Conservation (phyloP, 2,888 invertebrate species). For the Pheosia tremula region DNA sequence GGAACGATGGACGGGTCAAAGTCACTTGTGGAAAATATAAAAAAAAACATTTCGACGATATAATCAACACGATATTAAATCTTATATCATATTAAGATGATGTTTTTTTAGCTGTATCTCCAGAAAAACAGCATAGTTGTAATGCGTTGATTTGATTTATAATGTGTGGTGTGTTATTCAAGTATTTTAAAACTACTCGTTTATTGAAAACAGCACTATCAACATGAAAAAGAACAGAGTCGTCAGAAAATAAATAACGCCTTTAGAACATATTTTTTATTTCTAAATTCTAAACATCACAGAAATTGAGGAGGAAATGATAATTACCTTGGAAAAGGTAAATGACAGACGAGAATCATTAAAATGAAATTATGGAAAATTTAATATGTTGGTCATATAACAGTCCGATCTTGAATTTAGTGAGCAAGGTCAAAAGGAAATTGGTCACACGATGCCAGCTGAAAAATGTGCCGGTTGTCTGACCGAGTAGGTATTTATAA, state of each 20-base stretch:
- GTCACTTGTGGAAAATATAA: conserved; percentile 55
- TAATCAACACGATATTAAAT: conserved; percentile 48
- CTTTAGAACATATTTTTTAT: not conserved
- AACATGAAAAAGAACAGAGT: not conserved
- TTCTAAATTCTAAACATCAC: conserved; percentile 1
- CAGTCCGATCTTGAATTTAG: conserved; percentile 61
- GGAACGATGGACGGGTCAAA: conserved; percentile 73
- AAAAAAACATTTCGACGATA: conserved; percentile 45
- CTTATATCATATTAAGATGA: conserved; percentile 54
- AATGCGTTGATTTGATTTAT: not conserved
- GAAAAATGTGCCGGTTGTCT: conserved; percentile 63
- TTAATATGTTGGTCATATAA: conserved; percentile 47
- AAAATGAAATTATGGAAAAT: conserved; percentile 33
- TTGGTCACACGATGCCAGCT: conserved; percentile 62
- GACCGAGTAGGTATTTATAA: conserved; percentile 72
- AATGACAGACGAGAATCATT: conserved; percentile 21
- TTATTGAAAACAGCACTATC: conserved; percentile 5
- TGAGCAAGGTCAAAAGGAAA: conserved; percentile 71
- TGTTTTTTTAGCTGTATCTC: conserved; percentile 17
- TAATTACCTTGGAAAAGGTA: conserved; percentile 9
- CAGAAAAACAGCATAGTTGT: not conserved
- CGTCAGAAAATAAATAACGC: not conserved
- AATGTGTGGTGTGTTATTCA: conserved; percentile 7
- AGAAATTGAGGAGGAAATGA: conserved; percentile 10
- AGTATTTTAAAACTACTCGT: conserved; percentile 8